Evolutionary conservation across 2,797 vertebrate genomes (phyloP).

Genomic region (Acipenser transmontanus): DNA sequence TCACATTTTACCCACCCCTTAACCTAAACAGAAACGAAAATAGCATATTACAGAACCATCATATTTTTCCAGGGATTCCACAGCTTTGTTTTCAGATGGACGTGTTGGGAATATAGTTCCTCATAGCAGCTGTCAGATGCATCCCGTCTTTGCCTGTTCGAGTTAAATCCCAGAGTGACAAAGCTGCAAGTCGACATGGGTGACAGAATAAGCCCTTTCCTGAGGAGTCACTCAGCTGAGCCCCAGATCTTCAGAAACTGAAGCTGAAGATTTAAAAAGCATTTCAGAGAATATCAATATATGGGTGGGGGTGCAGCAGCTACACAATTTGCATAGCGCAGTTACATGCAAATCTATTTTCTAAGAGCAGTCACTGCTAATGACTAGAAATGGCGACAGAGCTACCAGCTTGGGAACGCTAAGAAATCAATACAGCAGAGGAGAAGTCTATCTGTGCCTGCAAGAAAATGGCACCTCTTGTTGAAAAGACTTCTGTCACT

Average conservation of each 20-base stretch:
- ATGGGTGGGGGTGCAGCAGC: neutral
- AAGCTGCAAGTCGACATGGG: neutral
- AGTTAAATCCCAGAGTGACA: neutral
- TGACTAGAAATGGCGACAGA: neutral
- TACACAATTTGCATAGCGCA: neutral
- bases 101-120: neutral
- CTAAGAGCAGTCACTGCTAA: neutral
- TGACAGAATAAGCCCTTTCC: neutral
- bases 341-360: neutral
- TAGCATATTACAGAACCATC: no score
- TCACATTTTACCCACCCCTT: no score
- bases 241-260: neutral
- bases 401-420: neutral
- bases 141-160: neutral
- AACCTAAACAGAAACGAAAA: no score
- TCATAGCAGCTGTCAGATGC: neutral
- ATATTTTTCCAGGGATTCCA: no score
- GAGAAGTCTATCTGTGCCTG: neutral
- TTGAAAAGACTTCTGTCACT: conserved; percentile 29
- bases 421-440: neutral
- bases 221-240: neutral
- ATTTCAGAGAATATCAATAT: neutral
- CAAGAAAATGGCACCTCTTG: conserved; percentile 30
- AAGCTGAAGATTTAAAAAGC: neutral
- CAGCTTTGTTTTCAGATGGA: neutral